Percentiles rank a stretch among this genome's conserved stretches.
Evolutionary conservation across 2,888 invertebrate genomes (phyloP).

Genomic region (Philopedon plagiatum): DNA sequence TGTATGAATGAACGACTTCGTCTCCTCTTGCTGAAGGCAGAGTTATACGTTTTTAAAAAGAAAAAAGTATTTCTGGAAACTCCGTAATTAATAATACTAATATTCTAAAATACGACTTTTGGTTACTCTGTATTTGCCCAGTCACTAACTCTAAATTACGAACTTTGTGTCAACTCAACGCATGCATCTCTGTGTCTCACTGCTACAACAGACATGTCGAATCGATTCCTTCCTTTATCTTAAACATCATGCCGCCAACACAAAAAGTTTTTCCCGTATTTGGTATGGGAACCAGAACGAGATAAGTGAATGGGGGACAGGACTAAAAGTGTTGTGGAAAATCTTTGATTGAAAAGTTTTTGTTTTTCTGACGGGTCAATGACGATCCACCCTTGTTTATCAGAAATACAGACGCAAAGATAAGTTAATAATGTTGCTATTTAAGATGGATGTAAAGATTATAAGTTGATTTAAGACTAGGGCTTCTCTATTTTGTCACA

Average conservation of each 20-base stretch:
- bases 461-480: too few species aligned
- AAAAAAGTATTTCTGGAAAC: too few species aligned
- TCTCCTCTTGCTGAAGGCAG: too few species aligned
- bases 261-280: constrained; percentile 25
- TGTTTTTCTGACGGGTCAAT: constrained; percentile 11
- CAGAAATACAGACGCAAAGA: not conserved
- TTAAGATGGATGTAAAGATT: too few species aligned
- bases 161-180: not conserved
- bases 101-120: too few species aligned
- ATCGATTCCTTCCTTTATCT: constrained; percentile 29
- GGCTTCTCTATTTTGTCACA: too few species aligned
- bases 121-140: too few species aligned
- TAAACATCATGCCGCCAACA: constrained; percentile 15
- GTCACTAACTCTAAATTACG: constrained; percentile 8
- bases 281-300: constrained; percentile 22
- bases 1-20: too few species aligned
- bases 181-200: constrained; percentile 18
- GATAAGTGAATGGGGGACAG: constrained; percentile 26
- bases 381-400: constrained; percentile 15
- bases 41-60: too few species aligned
- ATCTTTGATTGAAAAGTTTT: constrained; percentile 35
- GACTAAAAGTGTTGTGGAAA: constrained; percentile 28
- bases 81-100: too few species aligned
- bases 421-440: constrained; percentile 1
- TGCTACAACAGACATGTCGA: constrained; percentile 30